A percentile compares a stretch with the other conserved stretches of the same genome.
phyloP scores from a whole-genome alignment of 2,113 vertebrate genomes.

The Brachypodius melanocephalos region DNA sequence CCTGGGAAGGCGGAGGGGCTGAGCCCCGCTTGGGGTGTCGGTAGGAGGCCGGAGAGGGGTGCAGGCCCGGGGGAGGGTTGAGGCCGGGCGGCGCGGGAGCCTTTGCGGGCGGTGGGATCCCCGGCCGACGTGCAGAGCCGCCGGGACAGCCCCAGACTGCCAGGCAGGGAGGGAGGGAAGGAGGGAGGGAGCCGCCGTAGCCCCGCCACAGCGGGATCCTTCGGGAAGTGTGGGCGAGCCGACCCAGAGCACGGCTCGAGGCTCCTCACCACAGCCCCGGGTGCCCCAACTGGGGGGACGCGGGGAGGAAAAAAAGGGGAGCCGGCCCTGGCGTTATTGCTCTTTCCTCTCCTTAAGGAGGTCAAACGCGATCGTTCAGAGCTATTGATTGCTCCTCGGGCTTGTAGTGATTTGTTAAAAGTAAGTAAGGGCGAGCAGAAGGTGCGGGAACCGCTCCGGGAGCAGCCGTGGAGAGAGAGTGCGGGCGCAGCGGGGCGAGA shows the following conservation, averaged over 20 bases:
- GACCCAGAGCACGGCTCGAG: neutral
- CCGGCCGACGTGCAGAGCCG: neutral
- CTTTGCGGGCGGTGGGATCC: neutral
- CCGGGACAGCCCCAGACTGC: neutral
- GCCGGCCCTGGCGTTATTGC: neutral
- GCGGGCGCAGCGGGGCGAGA: neutral
- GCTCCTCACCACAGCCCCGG: neutral
- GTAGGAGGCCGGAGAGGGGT: neutral
- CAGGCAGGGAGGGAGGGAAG: neutral
- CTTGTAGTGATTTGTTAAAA: conserved; percentile 59
- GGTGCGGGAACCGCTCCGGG: neutral
- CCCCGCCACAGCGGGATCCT: neutral
- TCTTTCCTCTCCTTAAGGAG: conserved; percentile 43
- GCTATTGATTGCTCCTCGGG: conserved; percentile 43
- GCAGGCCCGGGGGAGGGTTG: neutral
- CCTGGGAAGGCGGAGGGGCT: neutral
- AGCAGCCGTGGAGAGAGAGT: neutral
- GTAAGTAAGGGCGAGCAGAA: conserved; percentile 46
- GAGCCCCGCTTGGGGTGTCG: neutral
- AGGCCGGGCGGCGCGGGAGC: neutral
- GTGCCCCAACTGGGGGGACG: neutral
- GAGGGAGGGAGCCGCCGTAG: neutral
- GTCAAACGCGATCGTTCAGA: conserved; percentile 52
- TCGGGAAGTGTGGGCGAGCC: neutral
- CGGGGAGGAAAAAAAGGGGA: neutral